Conservation (phyloP, 2,797 vertebrate species). For the Manis pentadactyla region DNA sequence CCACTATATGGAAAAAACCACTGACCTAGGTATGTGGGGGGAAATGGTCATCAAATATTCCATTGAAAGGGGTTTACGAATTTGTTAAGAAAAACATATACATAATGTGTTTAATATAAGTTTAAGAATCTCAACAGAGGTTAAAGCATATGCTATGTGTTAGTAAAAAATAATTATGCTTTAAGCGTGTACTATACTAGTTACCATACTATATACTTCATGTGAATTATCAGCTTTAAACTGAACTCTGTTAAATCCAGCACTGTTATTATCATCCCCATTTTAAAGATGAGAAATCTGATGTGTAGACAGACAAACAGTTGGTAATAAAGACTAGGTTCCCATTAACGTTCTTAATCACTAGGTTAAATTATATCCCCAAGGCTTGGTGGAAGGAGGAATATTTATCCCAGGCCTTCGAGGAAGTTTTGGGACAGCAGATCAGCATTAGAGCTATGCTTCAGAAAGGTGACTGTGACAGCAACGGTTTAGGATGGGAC, state of each 20-base stretch:
- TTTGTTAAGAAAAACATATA: not conserved
- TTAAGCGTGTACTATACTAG: not conserved
- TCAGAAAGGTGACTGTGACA: not conserved
- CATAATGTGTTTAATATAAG: not conserved
- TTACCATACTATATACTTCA: not conserved
- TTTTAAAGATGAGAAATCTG: constrained; percentile 33
- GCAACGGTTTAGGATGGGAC: not conserved
- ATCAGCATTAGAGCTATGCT: not conserved
- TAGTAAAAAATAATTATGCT: not conserved
- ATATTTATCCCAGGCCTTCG: not conserved
- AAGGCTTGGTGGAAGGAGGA: not conserved
- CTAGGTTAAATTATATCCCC: not conserved
- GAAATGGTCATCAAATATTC: not conserved
- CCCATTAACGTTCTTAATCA: not conserved
- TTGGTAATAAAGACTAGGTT: not conserved
- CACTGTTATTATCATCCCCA: not conserved
- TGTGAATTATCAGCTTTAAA: not conserved
- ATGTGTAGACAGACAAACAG: not conserved
- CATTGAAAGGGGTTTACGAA: not conserved
- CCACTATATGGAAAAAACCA: not conserved
- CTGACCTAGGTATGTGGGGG: not conserved
- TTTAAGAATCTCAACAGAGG: not conserved
- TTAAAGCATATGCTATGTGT: not conserved
- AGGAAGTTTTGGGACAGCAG: not conserved
- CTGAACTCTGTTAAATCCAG: not conserved